Evolutionary conservation across 30 jellyfish, hydroid and myxozoan genomes (phyloP).

Genomic region (Aurelia sp.): DNA sequence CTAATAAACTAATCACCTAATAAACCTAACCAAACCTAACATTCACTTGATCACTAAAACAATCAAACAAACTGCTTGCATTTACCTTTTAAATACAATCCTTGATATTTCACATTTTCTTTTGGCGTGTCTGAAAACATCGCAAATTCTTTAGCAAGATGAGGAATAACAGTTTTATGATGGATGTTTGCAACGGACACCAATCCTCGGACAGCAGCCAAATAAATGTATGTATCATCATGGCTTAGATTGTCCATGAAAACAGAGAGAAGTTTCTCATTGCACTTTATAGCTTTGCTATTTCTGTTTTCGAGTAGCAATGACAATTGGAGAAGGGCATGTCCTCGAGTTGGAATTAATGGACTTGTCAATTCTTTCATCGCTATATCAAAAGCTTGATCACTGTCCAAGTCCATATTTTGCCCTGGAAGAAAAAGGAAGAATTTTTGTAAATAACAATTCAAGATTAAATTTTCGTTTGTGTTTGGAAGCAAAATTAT

Average conservation of each 20-base stretch:
- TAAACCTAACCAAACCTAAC: no score
- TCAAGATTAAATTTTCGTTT: no score
- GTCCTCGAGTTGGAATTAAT: constrained; percentile 89
- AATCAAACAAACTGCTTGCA: no score
- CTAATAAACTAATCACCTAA: no score
- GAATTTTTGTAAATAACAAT: no score
- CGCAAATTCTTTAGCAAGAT: constrained; percentile 75
- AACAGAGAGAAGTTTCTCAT: constrained; percentile 51
- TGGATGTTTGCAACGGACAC: constrained; percentile 31
- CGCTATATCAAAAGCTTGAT: constrained; percentile 55
- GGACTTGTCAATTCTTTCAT: constrained; percentile 76
- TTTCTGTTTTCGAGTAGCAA: constrained; percentile 50
- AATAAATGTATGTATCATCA: constrained; percentile 84
- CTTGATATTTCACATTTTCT: no score
- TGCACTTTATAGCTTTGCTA: constrained; percentile 54
- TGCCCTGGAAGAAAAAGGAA: no score
- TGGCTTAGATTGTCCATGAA: constrained; percentile 68
- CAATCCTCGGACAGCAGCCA: constrained; percentile 85
- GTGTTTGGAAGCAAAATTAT: no score
- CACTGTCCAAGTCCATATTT: not conserved
- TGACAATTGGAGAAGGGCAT: constrained; percentile 75
- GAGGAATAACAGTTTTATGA: constrained; percentile 76
- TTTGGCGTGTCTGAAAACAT: constrained; percentile 13
- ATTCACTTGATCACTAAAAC: no score
- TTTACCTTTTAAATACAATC: no score